phyloP scores from a whole-genome alignment of 2,888 invertebrate species.

The Eupithecia subumbrata region DNA sequence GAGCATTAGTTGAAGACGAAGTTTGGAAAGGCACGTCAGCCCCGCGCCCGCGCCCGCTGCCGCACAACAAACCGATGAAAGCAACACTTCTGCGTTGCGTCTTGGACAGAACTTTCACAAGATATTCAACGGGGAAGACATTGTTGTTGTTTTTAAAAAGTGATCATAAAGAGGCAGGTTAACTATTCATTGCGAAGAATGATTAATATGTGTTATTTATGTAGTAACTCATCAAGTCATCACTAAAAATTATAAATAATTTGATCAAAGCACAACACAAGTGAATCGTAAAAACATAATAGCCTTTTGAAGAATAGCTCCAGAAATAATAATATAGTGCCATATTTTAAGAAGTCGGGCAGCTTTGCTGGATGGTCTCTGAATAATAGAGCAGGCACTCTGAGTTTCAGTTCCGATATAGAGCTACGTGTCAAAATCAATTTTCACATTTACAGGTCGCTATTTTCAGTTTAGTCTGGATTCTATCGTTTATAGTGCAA shows the following conservation, averaged over 20 bases:
- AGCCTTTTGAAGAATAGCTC: constrained; percentile 24
- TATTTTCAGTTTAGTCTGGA: constrained; percentile 72
- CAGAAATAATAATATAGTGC: constrained; percentile 56
- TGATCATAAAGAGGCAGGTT: background rate
- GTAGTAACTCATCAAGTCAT: too few relatives aligned
- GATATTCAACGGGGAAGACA: constrained; percentile 54
- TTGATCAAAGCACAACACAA: background rate
- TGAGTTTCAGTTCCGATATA: constrained; percentile 63
- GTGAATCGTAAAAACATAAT: background rate
- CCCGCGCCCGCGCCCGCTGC: too few relatives aligned
- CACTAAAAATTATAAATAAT: background rate
- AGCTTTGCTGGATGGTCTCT: constrained; percentile 64
- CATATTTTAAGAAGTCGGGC: constrained; percentile 59
- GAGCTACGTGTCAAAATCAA: constrained; percentile 76
- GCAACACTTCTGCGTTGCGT: constrained; percentile 62
- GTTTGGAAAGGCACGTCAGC: constrained; percentile 64
- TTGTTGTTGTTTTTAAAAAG: background rate
- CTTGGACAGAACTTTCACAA: constrained; percentile 57
- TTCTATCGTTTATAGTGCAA: constrained; percentile 51
- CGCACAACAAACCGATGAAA: constrained; percentile 70
- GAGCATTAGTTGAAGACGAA: constrained; percentile 53
- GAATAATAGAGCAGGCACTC: constrained; percentile 68
- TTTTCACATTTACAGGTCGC: constrained; percentile 76
- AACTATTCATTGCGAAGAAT: background rate
- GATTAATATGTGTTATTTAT: background rate